phyloP scores from a whole-genome alignment of 2,888 invertebrate species.

The Pimpla rufipes region DNA sequence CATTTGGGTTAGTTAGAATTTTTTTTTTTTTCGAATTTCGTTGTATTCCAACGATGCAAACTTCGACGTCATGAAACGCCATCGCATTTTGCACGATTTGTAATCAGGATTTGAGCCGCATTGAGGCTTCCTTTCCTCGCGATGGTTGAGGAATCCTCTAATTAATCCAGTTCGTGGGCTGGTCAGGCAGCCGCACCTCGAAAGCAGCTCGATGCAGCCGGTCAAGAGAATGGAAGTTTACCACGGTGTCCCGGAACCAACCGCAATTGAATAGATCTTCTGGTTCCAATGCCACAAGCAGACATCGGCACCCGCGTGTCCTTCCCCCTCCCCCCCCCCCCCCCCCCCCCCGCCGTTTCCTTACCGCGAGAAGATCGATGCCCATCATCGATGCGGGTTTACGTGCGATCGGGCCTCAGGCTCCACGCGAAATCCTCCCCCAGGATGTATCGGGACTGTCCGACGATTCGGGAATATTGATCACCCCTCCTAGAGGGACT shows the following conservation, averaged over 20 bases:
- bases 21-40: too few relatives aligned
- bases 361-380: not conserved
- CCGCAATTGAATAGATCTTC: conserved; percentile 12
- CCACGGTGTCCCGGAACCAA: not conserved
- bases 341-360: too few relatives aligned
- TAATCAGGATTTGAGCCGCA: too few relatives aligned
- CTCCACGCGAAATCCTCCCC: not conserved
- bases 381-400: not conserved
- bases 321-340: not conserved
- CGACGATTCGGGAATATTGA: not conserved
- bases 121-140: not conserved
- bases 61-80: too few relatives aligned
- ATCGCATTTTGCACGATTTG: not conserved
- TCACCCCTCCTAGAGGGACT: not conserved
- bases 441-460: not conserved
- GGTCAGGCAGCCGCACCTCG: not conserved
- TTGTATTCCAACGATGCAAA: too few relatives aligned
- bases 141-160: not conserved
- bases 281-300: not conserved
- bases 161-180: not conserved
- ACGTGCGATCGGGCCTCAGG: not conserved
- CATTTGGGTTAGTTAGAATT: too few relatives aligned
- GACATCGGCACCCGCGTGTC: not conserved
- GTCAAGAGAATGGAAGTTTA: conserved; percentile 1
- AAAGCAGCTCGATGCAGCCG: not conserved